Conservation (phyloP, 2,888 invertebrate genomes). For the Catocala sponsa region DNA sequence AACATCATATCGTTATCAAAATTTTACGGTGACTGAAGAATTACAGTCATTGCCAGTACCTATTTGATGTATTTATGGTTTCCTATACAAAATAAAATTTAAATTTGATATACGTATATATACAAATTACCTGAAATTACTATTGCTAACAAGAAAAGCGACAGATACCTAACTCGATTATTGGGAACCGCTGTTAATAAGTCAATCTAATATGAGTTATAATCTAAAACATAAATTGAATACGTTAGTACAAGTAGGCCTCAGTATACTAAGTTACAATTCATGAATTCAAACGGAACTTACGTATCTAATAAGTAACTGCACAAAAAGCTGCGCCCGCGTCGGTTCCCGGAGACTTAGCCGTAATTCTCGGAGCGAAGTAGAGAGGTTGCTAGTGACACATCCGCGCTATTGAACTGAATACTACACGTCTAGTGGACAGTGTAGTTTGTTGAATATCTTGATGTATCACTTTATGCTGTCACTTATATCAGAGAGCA, state of each 20-base stretch:
- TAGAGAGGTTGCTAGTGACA: constrained; percentile 30
- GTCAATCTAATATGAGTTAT: too few species aligned
- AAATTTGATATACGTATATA: too few species aligned
- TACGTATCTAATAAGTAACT: not conserved
- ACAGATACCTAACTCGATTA: too few species aligned
- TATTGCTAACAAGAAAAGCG: too few species aligned
- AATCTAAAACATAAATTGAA: too few species aligned
- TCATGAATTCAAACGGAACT: constrained; percentile 15
- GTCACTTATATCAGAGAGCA: not conserved
- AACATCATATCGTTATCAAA: too few species aligned
- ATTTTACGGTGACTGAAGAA: too few species aligned
- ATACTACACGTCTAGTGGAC: constrained; percentile 21
- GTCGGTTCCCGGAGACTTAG: constrained; percentile 25
- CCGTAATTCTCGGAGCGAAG: constrained; percentile 32
- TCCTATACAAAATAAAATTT: too few species aligned
- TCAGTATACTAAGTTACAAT: constrained; percentile 2
- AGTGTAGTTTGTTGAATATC: constrained; percentile 9
- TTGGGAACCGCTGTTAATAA: too few species aligned
- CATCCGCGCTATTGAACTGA: constrained; percentile 44
- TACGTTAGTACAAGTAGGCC: not conserved
- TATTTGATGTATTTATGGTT: too few species aligned
- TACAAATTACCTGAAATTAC: too few species aligned
- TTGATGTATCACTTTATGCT: constrained; percentile 21
- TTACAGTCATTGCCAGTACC: too few species aligned
- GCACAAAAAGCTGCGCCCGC: constrained; percentile 18